phyloP scores from a whole-genome alignment of 1,140 invertebrate genomes.

The Sipha flava region DNA sequence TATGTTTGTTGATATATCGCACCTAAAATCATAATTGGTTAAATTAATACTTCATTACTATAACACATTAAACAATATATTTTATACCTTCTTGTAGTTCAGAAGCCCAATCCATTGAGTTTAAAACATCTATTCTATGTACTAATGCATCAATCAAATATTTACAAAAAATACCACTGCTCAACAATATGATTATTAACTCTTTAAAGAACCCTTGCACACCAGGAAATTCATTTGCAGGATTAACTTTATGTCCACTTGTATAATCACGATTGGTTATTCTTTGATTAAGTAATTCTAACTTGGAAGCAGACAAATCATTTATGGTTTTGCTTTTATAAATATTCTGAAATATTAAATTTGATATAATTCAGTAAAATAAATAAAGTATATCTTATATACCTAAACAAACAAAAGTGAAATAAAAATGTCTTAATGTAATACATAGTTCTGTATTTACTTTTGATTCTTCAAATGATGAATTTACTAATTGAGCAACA shows the following conservation, averaged over 20 bases:
- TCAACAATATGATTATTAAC: not conserved
- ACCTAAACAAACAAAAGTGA: too few species aligned
- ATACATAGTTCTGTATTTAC: not conserved
- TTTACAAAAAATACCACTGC: not conserved
- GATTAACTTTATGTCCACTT: conserved; percentile 11
- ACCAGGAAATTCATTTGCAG: conserved; percentile 10
- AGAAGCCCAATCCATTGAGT: conserved; percentile 20
- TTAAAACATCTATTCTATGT: conserved; percentile 10
- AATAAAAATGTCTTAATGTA: too few species aligned
- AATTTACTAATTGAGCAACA: conserved; percentile 20
- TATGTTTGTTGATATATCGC: not conserved
- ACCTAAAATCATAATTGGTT: not conserved
- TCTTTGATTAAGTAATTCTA: conserved; percentile 17
- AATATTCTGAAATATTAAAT: not conserved
- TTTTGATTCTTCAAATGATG: conserved; percentile 18
- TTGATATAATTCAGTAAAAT: not conserved
- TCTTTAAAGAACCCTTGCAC: conserved; percentile 13
- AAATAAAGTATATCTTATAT: too few species aligned
- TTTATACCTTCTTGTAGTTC: conserved; percentile 3
- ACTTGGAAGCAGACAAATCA: not conserved
- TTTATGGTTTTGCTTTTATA: conserved; percentile 17
- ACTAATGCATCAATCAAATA: conserved; percentile 16
- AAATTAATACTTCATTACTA: not conserved
- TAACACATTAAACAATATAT: not conserved
- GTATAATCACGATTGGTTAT: conserved; percentile 28